Conservation (phyloP, 2,797 vertebrate genomes). For the Furcifer pardalis region DNA sequence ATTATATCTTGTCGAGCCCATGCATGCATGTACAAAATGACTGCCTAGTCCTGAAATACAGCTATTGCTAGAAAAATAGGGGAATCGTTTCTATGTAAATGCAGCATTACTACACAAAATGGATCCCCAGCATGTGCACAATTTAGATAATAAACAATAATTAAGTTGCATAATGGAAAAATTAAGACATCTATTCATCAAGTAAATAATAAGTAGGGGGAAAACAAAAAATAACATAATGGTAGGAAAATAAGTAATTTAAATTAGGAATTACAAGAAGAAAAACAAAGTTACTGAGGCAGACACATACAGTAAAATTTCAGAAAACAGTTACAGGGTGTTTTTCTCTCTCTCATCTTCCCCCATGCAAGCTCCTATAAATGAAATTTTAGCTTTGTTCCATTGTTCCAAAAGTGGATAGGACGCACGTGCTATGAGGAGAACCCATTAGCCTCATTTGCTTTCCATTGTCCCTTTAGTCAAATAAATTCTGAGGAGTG, state of each 20-base stretch:
- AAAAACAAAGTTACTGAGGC: neutral
- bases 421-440: too few species aligned
- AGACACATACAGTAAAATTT: neutral
- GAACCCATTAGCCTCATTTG: too few species aligned
- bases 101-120: neutral
- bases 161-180: conserved; percentile 27
- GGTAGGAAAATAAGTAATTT: rapidly evolving
- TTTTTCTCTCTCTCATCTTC: neutral
- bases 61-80: neutral
- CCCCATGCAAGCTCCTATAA: neutral
- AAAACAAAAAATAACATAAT: conserved; percentile 35
- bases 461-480: too few species aligned
- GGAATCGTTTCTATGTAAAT: neutral
- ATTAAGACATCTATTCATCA: conserved; percentile 36
- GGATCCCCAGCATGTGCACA: neutral
- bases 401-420: too few species aligned
- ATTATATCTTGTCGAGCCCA: neutral
- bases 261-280: conserved; percentile 1
- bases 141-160: conserved; percentile 32
- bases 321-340: neutral
- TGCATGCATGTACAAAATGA: neutral
- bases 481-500: too few species aligned
- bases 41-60: conserved; percentile 8
- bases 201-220: conserved; percentile 15
- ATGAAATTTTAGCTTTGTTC: too few species aligned